A percentile compares a stretch with the other conserved stretches of the same genome.
phyloP scores from a whole-genome alignment of 2,113 vertebrate genomes.

The Scomber japonicus region DNA sequence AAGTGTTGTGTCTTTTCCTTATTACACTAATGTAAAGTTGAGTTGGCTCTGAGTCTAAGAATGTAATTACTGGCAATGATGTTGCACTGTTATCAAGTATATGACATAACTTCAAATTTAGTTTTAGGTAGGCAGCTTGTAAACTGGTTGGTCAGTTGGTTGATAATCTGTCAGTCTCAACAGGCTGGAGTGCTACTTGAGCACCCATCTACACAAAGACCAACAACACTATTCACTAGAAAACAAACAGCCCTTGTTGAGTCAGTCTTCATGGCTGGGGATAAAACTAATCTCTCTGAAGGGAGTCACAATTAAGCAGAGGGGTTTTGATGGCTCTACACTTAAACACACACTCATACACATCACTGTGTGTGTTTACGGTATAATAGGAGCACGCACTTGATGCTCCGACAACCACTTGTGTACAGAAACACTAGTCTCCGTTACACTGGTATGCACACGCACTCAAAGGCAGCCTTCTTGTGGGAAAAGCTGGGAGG shows the following conservation, averaged over 20 bases:
- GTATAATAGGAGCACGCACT: too few species aligned
- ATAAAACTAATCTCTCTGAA: conserved; percentile 13
- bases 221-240: neutral
- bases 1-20: too few species aligned
- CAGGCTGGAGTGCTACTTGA: neutral
- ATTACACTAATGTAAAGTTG: too few species aligned
- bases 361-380: too few species aligned
- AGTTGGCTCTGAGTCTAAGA: too few species aligned
- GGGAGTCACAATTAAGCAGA: neutral
- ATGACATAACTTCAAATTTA: too few species aligned
- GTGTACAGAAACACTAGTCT: neutral
- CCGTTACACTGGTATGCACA: neutral
- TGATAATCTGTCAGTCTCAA: neutral
- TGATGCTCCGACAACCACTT: conserved; percentile 12
- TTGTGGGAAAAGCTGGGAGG: conserved; percentile 38
- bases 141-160: neutral
- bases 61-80: too few species aligned
- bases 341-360: neutral
- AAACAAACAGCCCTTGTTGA: neutral
- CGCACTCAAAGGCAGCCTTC: conserved; percentile 26
- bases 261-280: neutral
- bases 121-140: neutral
- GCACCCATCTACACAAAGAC: neutral
- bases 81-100: too few species aligned
- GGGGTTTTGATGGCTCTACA: conserved; percentile 14